Conservation (phyloP, 2,888 invertebrate species). For the Eumacrocentrus americanus region DNA sequence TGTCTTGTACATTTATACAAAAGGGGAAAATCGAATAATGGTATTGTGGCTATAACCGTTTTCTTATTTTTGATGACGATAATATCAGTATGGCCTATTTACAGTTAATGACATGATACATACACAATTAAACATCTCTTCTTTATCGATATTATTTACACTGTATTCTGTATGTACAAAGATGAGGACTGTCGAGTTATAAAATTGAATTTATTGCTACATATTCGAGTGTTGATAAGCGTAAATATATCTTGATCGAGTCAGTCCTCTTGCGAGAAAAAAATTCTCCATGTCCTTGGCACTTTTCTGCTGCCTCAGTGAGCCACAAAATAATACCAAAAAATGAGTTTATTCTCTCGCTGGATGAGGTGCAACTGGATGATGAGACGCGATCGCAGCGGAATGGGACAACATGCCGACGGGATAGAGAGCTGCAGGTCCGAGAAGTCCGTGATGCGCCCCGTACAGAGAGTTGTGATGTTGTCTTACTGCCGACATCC, state of each 20-base stretch:
- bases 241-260: too few relatives aligned
- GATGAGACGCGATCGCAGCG: slow-evolving; percentile 46
- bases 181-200: slow-evolving; percentile 14
- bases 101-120: not conserved
- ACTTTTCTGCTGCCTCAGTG: too few relatives aligned
- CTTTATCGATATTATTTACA: slow-evolving; percentile 14
- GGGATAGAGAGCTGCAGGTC: slow-evolving; percentile 52
- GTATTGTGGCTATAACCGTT: slow-evolving; percentile 5
- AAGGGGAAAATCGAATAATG: slow-evolving; percentile 41
- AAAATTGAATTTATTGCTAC: not conserved
- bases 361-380: slow-evolving; percentile 50
- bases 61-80: not conserved
- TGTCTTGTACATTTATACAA: slow-evolving; percentile 56
- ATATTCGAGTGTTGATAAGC: too few relatives aligned
- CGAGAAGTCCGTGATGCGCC: slow-evolving; percentile 52
- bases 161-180: slow-evolving; percentile 35
- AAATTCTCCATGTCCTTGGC: too few relatives aligned
- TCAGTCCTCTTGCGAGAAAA: too few relatives aligned
- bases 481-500: slow-evolving; percentile 72
- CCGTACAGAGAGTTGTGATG: slow-evolving; percentile 55
- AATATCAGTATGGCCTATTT: not conserved
- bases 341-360: slow-evolving; percentile 51
- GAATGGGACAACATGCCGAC: slow-evolving; percentile 55
- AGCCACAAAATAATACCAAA: too few relatives aligned
- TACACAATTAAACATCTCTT: not conserved